phyloP scores from a whole-genome alignment of 2,113 vertebrate genomes.

The Acanthisitta chloris region DNA sequence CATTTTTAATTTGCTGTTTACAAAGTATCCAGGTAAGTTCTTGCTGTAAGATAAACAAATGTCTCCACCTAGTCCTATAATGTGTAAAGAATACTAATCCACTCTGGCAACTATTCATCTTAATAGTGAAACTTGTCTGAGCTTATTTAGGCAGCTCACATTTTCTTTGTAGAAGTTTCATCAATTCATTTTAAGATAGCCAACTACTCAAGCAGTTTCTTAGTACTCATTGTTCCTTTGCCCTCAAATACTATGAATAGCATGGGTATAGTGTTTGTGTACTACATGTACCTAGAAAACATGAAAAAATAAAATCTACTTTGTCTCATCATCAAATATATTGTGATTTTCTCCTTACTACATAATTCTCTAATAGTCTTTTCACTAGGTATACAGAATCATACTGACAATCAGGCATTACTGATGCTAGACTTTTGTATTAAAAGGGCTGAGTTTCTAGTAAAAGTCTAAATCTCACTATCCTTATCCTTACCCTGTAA shows the following conservation, averaged over 20 bases:
- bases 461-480: not conserved
- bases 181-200: not conserved
- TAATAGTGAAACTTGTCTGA: not conserved
- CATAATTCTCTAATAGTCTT: not conserved
- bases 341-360: not conserved
- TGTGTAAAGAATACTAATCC: not conserved
- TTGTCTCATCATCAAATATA: not conserved
- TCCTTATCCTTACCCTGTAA: not conserved
- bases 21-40: not conserved
- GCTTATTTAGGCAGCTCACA: not conserved
- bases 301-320: not conserved
- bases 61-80: not conserved
- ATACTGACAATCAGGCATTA: not conserved
- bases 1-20: not conserved
- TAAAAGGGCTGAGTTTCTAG: not conserved
- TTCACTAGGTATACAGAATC: not conserved
- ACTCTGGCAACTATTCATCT: not conserved
- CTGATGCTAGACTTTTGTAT: not conserved
- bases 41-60: not conserved
- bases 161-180: not conserved
- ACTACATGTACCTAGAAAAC: not conserved
- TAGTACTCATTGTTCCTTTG: not conserved
- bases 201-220: not conserved
- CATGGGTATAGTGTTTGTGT: not conserved
- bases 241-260: not conserved